A percentile compares a stretch with the other conserved stretches of the same genome.
phyloP scores from a whole-genome alignment of 2,888 invertebrate species.

The Rhodophaea formosa region DNA sequence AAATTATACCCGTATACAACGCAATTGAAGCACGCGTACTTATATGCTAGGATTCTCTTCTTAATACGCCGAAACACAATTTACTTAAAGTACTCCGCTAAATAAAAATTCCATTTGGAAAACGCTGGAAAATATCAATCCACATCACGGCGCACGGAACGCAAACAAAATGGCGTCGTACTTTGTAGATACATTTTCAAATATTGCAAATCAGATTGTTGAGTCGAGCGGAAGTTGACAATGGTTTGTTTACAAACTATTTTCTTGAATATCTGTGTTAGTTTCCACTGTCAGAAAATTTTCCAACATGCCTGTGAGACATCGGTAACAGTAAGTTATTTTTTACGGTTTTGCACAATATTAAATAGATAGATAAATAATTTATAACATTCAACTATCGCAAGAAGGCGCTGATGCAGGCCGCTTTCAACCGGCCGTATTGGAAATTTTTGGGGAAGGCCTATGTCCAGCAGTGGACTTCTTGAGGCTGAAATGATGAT shows the following conservation, averaged over 20 bases:
- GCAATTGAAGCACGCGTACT: too few relatives aligned
- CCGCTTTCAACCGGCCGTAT: too few relatives aligned
- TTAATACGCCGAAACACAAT: not conserved
- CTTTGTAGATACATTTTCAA: constrained; percentile 10
- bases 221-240: constrained; percentile 10
- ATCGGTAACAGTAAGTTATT: too few relatives aligned
- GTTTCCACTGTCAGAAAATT: not conserved
- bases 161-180: constrained; percentile 13
- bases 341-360: too few relatives aligned
- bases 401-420: too few relatives aligned
- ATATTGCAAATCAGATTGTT: constrained; percentile 13
- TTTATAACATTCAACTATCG: too few relatives aligned
- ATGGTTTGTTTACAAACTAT: constrained; percentile 12
- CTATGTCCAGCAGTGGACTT: too few relatives aligned
- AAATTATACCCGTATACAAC: too few relatives aligned
- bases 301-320: too few relatives aligned
- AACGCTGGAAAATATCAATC: constrained; percentile 14
- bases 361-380: too few relatives aligned
- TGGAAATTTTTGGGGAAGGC: too few relatives aligned
- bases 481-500: too few relatives aligned
- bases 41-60: not conserved
- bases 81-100: not conserved
- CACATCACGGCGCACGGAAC: constrained; percentile 12
- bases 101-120: constrained; percentile 22
- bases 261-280: not conserved